Percentiles rank a stretch among this genome's conserved stretches.
Evolutionary conservation across 2,888 invertebrate species (phyloP).

Genomic region (Zeuzera pyrina): DNA sequence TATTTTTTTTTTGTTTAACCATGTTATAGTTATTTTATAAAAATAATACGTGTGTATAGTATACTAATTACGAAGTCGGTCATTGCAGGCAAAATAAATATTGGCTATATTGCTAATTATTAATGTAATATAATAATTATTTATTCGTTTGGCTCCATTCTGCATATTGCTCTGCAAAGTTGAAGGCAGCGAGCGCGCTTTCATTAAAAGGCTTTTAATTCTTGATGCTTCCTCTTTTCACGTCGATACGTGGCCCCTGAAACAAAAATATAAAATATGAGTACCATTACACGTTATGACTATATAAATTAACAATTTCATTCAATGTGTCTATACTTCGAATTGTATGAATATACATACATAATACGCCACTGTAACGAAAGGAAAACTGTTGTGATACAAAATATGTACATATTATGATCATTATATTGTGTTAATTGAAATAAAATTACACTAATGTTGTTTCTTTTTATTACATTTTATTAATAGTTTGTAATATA

Average conservation of each 20-base stretch:
- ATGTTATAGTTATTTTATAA: too few species aligned
- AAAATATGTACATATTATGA: too few species aligned
- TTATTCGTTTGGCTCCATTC: constrained; percentile 15
- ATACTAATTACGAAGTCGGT: background rate
- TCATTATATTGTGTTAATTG: too few species aligned
- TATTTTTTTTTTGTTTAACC: background rate
- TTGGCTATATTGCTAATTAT: background rate
- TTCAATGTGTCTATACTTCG: too few species aligned
- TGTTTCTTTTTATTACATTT: too few species aligned
- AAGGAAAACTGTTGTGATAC: too few species aligned
- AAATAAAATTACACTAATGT: too few species aligned
- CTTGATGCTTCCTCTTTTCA: constrained; percentile 55
- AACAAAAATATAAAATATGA: constrained; percentile 1
- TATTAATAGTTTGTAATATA: too few species aligned
- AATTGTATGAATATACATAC: too few species aligned
- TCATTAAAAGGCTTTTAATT: constrained; percentile 72
- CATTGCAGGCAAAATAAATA: background rate
- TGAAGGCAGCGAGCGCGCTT: constrained; percentile 38
- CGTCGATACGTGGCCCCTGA: constrained; percentile 26
- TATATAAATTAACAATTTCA: too few species aligned
- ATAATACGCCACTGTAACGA: too few species aligned
- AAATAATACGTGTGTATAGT: background rate
- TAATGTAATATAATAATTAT: background rate
- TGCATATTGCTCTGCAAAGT: constrained; percentile 24
- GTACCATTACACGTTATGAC: too few species aligned